These are phyloP conservation scores for Ceratosolen solmsi DNA, from an alignment of 1,140 invertebrate species.

Conservation along the genomic window DNA sequence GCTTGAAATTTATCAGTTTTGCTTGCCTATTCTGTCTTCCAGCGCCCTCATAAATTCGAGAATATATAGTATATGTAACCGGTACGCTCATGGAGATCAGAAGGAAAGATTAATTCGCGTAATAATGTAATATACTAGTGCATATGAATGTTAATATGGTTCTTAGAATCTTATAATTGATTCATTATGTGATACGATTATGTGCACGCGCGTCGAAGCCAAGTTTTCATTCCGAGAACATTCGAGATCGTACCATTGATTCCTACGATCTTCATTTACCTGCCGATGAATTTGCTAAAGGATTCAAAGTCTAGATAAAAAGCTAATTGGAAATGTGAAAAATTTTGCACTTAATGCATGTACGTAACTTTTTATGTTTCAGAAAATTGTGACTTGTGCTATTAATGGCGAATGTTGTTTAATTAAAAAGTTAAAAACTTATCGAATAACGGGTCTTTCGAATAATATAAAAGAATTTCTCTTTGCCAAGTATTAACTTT, in stretches of 20 bases:
- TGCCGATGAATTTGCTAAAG: background rate
- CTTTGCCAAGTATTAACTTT: no score
- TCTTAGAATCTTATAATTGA: conserved; percentile 20
- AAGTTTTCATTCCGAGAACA: background rate
- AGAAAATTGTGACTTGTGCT: no score
- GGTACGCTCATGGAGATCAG: conserved; percentile 28
- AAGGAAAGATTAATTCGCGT: conserved; percentile 34
- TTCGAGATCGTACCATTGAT: background rate
- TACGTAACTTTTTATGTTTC: no score
- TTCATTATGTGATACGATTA: conserved; percentile 15
- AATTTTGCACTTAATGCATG: no score
- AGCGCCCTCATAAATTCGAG: background rate
- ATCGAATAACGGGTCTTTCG: no score
- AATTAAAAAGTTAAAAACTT: no score
- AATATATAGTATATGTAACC: background rate
- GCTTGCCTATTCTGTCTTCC: background rate
- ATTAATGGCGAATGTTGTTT: no score
- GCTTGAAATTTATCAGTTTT: background rate
- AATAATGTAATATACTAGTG: conserved; percentile 8
- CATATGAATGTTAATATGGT: conserved; percentile 27
- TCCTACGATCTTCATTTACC: background rate
- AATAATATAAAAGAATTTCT: no score
- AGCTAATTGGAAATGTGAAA: no score
- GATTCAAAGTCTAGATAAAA: background rate
- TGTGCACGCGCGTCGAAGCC: background rate